Conservation (phyloP, 92 coral and sea anemone species). For the Porites cylindrica region DNA sequence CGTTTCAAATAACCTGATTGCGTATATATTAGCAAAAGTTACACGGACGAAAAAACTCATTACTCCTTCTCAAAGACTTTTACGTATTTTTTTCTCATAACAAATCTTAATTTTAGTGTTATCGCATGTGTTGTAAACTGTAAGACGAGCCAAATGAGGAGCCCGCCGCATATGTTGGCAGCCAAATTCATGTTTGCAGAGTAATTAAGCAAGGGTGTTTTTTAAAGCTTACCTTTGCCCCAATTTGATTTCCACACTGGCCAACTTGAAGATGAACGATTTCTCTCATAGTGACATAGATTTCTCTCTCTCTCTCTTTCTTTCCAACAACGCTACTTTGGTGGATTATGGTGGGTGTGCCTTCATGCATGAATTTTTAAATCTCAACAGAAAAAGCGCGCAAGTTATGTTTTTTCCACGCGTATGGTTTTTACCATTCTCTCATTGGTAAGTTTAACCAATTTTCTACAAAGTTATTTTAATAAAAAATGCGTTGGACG, state of each 20-base stretch:
- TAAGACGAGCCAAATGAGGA: no score
- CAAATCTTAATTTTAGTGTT: neutral
- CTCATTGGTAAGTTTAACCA: conserved; percentile 4
- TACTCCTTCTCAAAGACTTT: neutral
- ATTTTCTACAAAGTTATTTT: neutral
- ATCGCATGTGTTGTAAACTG: no score
- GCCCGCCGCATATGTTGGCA: no score
- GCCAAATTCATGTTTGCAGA: neutral
- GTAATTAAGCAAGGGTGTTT: neutral
- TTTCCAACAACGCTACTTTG: neutral
- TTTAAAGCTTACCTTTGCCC: conserved; percentile 80
- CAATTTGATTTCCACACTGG: conserved; percentile 97
- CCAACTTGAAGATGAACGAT: conserved; percentile 94
- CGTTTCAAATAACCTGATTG: no score
- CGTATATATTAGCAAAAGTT: neutral
- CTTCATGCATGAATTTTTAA: conserved; percentile 11
- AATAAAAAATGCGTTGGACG: neutral
- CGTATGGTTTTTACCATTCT: neutral
- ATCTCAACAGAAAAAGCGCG: conserved; percentile 7
- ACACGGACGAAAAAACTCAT: neutral
- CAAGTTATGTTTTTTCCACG: neutral
- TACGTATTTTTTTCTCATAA: neutral
- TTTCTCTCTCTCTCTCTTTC: neutral
- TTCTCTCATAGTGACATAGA: conserved; percentile 79
- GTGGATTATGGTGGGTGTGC: neutral